Conservation (phyloP, 2,113 vertebrate genomes). For the Nannobrachium achirus region DNA sequence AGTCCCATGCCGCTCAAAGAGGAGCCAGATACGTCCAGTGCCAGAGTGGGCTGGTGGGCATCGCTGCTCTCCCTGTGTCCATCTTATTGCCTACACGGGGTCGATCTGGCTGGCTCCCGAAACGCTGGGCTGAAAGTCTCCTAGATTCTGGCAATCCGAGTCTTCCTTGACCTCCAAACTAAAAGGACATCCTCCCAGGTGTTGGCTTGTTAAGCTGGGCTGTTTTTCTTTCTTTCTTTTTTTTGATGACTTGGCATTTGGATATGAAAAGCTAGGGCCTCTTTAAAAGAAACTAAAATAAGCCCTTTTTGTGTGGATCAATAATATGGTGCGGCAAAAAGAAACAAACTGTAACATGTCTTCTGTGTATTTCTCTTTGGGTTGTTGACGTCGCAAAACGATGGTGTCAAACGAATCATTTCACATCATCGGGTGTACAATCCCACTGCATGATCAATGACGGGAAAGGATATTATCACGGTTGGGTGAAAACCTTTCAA, state of each 20-base stretch:
- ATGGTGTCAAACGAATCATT: too few relatives aligned
- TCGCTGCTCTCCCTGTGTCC: constrained; percentile 41
- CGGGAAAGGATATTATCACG: too few relatives aligned
- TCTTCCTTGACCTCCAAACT: constrained; percentile 77
- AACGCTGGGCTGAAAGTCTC: constrained; percentile 34
- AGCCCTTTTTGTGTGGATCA: too few relatives aligned
- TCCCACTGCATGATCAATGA: too few relatives aligned
- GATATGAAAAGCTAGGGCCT: constrained; percentile 22
- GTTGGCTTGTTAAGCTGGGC: constrained; percentile 37
- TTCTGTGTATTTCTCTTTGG: too few relatives aligned
- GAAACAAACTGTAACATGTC: too few relatives aligned
- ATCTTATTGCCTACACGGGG: constrained; percentile 57
- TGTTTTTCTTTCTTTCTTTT: constrained; percentile 9
- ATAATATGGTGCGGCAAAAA: too few relatives aligned
- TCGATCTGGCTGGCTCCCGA: constrained; percentile 60
- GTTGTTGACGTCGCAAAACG: too few relatives aligned
- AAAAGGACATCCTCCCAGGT: constrained; percentile 72
- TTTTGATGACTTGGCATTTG: not conserved
- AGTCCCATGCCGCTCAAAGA: constrained; percentile 50
- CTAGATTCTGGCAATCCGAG: constrained; percentile 70
- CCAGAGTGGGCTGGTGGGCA: constrained; percentile 61
- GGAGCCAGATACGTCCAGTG: constrained; percentile 64
- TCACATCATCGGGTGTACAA: too few relatives aligned
- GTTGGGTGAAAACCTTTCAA: too few relatives aligned
- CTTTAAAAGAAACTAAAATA: not conserved